Percentiles rank a stretch among this genome's conserved stretches.
phyloP scores from a whole-genome alignment of 2,113 vertebrate species.

The Pogonocichla stellata region DNA sequence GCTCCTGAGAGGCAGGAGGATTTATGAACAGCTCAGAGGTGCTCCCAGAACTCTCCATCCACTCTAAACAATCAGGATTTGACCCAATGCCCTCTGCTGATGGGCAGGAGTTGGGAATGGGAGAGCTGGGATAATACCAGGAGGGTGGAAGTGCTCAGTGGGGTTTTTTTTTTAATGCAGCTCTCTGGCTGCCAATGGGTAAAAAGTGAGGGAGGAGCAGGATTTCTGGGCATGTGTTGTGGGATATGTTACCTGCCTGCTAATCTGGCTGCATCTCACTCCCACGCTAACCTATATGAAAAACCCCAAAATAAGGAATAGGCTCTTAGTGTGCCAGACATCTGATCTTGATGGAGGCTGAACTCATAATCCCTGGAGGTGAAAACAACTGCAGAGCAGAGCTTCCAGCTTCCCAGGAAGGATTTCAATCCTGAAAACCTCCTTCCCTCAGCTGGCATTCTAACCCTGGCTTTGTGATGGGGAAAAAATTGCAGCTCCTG shows the following conservation, averaged over 20 bases:
- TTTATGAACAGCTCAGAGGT: neutral
- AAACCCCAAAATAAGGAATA: neutral
- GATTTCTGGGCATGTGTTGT: neutral
- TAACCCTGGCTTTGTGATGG: neutral
- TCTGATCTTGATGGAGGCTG: neutral
- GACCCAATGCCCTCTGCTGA: neutral
- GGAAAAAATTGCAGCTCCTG: neutral
- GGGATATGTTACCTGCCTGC: conserved; percentile 38
- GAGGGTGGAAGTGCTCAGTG: neutral
- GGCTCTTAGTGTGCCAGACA: conserved; percentile 30
- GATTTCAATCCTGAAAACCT: neutral
- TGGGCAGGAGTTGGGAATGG: neutral
- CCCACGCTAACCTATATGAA: conserved; percentile 30
- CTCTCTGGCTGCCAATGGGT: neutral
- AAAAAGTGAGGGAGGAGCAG: conserved; percentile 18
- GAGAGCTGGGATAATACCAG: neutral
- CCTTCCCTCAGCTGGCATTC: neutral
- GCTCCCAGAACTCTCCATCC: neutral
- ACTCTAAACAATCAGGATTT: neutral
- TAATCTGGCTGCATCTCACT: conserved; percentile 22
- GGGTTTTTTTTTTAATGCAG: neutral
- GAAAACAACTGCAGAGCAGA: neutral
- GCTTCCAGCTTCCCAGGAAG: neutral
- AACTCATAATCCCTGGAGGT: neutral
- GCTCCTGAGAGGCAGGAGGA: neutral